Evolutionary conservation across 2,888 invertebrate species (phyloP).

Genomic region (Criorhina ranunculi): DNA sequence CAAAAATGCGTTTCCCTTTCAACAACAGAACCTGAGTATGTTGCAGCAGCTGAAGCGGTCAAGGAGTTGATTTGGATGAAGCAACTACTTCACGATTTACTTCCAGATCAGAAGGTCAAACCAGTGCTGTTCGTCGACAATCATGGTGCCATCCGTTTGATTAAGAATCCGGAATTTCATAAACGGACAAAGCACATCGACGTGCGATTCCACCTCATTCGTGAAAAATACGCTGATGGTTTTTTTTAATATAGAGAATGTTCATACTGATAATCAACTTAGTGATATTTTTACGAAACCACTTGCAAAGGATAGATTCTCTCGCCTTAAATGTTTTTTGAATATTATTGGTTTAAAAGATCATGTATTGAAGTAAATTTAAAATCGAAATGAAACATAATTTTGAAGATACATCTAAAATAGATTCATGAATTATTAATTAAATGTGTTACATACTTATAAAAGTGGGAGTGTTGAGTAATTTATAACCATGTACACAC

Average conservation of each 20-base stretch:
- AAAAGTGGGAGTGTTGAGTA: conserved; percentile 11
- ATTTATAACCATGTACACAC: too few relatives aligned
- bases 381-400: too few relatives aligned
- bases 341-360: not conserved
- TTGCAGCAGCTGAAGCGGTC: not conserved
- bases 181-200: conserved; percentile 1
- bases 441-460: not conserved
- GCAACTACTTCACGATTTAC: not conserved
- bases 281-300: conserved; percentile 25
- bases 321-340: conserved; percentile 4
- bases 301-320: conserved; percentile 13
- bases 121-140: conserved; percentile 5
- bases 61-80: conserved; percentile 75
- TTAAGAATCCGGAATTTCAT: too few relatives aligned
- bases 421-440: not conserved
- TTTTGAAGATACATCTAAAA: too few relatives aligned
- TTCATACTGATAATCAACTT: conserved; percentile 12
- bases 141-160: conserved; percentile 18
- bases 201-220: conserved; percentile 5
- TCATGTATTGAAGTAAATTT: not conserved
- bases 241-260: conserved; percentile 2
- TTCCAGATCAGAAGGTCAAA: conserved; percentile 10
- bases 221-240: conserved; percentile 14
- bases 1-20: not conserved
- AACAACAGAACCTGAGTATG: too few relatives aligned